Conservation (phyloP, 1,140 invertebrate genomes). For the Bombus breviceps region DNA sequence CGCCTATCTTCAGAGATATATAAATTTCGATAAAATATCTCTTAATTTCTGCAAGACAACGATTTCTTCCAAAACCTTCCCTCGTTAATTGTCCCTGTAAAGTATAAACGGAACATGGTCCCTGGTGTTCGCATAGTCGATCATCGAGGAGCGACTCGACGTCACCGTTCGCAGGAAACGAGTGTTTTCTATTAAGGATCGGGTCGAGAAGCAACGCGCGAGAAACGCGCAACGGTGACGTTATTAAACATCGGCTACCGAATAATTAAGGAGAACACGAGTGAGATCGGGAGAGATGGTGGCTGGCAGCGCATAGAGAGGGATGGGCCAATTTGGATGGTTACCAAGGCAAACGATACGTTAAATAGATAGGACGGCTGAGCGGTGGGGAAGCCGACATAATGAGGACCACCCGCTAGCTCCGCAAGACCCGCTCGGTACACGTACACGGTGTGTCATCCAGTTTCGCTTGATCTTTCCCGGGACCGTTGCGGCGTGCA, state of each 20-base stretch:
- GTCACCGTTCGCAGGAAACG: slow-evolving; percentile 46
- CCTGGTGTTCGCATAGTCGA: too few species aligned
- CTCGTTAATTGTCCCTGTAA: neutral
- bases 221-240: neutral
- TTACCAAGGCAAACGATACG: slow-evolving; percentile 83
- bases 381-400: slow-evolving; percentile 75
- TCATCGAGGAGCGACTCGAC: neutral
- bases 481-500: neutral
- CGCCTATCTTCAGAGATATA: too few species aligned
- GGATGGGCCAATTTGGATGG: slow-evolving; percentile 81
- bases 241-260: slow-evolving; percentile 77
- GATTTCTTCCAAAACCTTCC: neutral
- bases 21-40: neutral
- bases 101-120: slow-evolving; percentile 6
- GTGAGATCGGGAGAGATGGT: slow-evolving; percentile 55
- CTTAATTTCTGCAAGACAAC: too few species aligned
- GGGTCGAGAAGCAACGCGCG: neutral
- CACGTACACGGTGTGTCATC: slow-evolving; percentile 72
- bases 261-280: slow-evolving; percentile 76
- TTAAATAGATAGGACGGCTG: slow-evolving; percentile 82
- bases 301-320: slow-evolving; percentile 59
- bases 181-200: slow-evolving; percentile 60
- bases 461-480: slow-evolving; percentile 43
- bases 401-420: slow-evolving; percentile 83
- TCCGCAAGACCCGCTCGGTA: slow-evolving; percentile 70